Base-by-base conservation (phyloP, 2,113 vertebrate species). In the Xiphophorus hellerii region DNA sequence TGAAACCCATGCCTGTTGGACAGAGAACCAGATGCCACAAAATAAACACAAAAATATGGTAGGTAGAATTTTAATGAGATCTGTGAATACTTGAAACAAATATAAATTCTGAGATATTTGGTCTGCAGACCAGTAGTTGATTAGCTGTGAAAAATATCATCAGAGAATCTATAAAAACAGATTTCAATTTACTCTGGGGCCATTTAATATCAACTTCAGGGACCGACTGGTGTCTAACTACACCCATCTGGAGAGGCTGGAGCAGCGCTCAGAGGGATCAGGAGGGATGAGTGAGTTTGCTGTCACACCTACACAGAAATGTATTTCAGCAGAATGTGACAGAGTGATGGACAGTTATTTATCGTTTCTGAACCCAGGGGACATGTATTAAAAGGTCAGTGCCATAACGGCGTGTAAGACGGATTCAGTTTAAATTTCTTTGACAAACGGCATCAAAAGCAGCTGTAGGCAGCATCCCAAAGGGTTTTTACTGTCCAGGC, bases 391-490 rank as follows among this genome's bases (percentile, higher is more conserved):
- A 81, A 70, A 69, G 69, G 80, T 76, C 73, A 73, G 60, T 0
- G n/a, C 14, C 42, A 7, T 7, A 35, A 54, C 31, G 11, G 0
- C 1, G 1, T 51, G 13, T 4, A 7, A 68, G 73, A 74, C 66
- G 13, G 69, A 73, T 78, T 71, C 27, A 58, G 66, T 66, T 42
- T 62, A 64, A 78, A 42, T 82, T 65, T 62, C 13, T 76, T 54
- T 71, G 48, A 81, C 31, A 82, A 69, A 76, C 60, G 11, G 65
- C 63, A 28, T 63, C 35, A 61, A 51, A 51, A 51, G 73, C 30
- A 78, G 81, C 62, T 81, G 67, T 51, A 77, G 73, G 64, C 83
- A 68, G 44, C 66, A 12, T 67, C 73, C 75, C 66, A 62, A 11
- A 79, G 70, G 83, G 68, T 68, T 69, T 60, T 62, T 28, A 42